These are phyloP conservation scores for Nasonovia ribisnigri DNA, from an alignment of 2,888 invertebrate genomes.

Conservation along the genomic window DNA sequence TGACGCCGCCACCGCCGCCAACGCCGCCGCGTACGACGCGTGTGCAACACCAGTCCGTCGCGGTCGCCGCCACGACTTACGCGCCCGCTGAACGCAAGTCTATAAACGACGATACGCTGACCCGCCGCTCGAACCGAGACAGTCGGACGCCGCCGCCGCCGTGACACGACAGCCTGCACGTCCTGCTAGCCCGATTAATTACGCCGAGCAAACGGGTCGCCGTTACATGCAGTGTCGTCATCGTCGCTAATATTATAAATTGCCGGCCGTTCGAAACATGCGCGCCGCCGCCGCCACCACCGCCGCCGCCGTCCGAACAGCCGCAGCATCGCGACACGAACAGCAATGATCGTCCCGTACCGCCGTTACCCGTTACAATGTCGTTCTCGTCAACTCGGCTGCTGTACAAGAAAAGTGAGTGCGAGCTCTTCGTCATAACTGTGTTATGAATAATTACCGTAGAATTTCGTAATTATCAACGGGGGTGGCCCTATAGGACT, in stretches of 20 bases:
- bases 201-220: not conserved
- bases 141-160: not conserved
- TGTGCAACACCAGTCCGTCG: conserved; percentile 23
- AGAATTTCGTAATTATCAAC: no score
- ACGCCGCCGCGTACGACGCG: conserved; percentile 30
- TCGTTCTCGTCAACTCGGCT: conserved; percentile 28
- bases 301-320: not conserved
- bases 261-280: not conserved
- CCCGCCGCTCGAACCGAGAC: not conserved
- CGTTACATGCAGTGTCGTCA: not conserved
- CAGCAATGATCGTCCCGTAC: not conserved
- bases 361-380: not conserved
- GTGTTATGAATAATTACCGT: no score
- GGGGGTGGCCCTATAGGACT: no score
- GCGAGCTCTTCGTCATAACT: not conserved
- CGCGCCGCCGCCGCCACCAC: not conserved
- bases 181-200: not conserved
- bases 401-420: conserved; percentile 47
- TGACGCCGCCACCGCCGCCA: not conserved
- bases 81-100: not conserved
- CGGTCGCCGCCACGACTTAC: conserved; percentile 6
- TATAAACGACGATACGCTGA: not conserved
- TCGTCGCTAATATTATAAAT: no score
- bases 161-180: not conserved
- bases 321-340: not conserved